These are phyloP conservation scores for Mayetiola destructor DNA, from an alignment of 2,888 invertebrate genomes.

Conservation along the genomic window DNA sequence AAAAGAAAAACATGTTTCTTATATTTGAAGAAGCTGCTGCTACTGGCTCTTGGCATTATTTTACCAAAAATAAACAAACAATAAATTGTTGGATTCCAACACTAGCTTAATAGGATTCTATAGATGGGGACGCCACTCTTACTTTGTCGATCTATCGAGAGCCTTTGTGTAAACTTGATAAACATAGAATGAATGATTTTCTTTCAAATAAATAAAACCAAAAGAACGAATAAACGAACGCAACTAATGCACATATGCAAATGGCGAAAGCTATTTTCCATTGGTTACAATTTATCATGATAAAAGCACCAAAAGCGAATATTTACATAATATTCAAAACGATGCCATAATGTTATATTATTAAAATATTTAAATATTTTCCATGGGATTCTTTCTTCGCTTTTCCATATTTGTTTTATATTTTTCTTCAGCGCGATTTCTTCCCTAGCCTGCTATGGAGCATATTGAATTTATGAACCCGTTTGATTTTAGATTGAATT, in stretches of 20 bases:
- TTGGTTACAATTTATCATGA: neutral
- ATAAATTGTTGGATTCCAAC: conserved; percentile 2
- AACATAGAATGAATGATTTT: neutral
- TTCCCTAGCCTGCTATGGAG: no score
- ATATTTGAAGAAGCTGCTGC: neutral
- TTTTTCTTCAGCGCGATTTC: no score
- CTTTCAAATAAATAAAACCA: neutral
- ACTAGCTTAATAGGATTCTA: no score
- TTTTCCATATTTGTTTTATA: no score
- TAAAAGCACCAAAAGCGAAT: neutral
- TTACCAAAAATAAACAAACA: conserved; percentile 2
- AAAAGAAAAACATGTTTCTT: no score
- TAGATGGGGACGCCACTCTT: no score
- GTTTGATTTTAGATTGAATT: no score
- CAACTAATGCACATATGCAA: neutral
- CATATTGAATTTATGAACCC: no score
- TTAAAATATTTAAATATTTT: conserved; percentile 13
- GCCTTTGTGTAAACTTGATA: conserved; percentile 11
- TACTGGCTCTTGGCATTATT: conserved; percentile 1
- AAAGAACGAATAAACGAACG: neutral
- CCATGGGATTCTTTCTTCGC: neutral
- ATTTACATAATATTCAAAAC: conserved; percentile 8
- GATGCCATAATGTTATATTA: neutral
- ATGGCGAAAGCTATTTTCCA: neutral
- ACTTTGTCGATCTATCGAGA: no score